Evolutionary conservation across 2,797 vertebrate genomes (phyloP), one percentile per base, ranked within the genome.

Genomic region (Rhynchotus rufescens): DNA sequence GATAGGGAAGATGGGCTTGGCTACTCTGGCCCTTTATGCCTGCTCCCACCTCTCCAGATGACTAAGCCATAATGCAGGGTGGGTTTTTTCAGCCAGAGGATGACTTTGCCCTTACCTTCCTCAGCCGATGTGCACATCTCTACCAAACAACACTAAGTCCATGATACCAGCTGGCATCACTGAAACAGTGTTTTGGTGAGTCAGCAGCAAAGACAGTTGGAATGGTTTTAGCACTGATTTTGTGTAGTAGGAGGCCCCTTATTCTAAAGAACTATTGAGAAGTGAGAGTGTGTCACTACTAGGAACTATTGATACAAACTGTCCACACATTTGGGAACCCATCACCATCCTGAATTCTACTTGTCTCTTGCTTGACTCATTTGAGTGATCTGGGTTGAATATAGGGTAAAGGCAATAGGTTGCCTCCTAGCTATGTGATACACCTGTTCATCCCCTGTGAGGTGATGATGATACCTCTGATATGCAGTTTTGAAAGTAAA

Each of bases 311-410:
- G 16, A 6, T 74, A 42, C 20, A 32, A 81, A 28, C 15, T 57
- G 9, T 3, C 61, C 65, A 8, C 28, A 47, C 20, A 30, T 61
- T 32, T 38, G 59, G 68, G 49, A 92, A 86, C 30, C 34, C 49
- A 15, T 30, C 28, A 40, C 26, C 17, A 15, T 25, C n/a, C 38
- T 68, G 62, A 42, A 38, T 47, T 69, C 40, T 51, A 5, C 20
- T 93, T 94, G 32, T 38, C 12, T 92, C 11, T 10, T 19, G 32
- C 42, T 82, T 83, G 79, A 86, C 52, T 71, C 44, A 61, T 10
- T 57, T 45, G 49, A 5, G 15, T 75, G 38, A 20, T 8, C 32
- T 65, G 30, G 5, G 26, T 75, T 88, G 34, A 16, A 9, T 45
- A 59, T 72, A 51, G 49, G 44, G 22, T 28, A 72, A 66, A 49